Conservation (phyloP, 1,140 invertebrate genomes). For the Brachystomella parvula region DNA sequence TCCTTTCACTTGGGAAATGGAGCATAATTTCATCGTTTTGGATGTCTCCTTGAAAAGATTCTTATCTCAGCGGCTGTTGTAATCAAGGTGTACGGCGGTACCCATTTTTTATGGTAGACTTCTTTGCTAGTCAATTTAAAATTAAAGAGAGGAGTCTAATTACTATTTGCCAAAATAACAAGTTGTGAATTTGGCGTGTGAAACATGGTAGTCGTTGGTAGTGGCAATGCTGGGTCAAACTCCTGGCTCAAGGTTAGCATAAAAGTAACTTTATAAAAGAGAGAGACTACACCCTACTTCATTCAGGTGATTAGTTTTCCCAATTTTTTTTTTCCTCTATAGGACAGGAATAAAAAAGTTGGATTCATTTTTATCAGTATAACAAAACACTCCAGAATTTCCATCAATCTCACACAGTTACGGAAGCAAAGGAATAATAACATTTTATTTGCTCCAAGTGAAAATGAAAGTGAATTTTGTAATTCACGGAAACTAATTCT, state of each 20-base stretch:
- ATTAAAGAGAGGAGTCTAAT: neutral
- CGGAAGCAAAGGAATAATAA: neutral
- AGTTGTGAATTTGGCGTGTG: neutral
- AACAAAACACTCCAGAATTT: neutral
- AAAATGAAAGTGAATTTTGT: no score
- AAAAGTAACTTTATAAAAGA: slow-evolving; percentile 1
- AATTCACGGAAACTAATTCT: neutral
- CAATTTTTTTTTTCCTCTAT: neutral
- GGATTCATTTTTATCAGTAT: neutral
- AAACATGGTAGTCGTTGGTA: neutral
- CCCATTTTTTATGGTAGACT: no score
- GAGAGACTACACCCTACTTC: no score
- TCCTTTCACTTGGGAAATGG: slow-evolving; percentile 12
- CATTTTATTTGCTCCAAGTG: neutral
- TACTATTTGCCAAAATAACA: slow-evolving; percentile 11
- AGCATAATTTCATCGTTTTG: neutral
- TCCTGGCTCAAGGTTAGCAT: slow-evolving; percentile 38
- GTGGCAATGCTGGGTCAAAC: slow-evolving; percentile 34
- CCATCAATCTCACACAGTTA: neutral
- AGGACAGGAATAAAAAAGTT: neutral
- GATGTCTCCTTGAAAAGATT: neutral
- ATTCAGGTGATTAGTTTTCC: no score
- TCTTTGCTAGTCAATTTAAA: neutral
- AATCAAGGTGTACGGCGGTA: neutral
- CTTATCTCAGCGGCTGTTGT: neutral